Evolutionary conservation across 1,140 invertebrate genomes (phyloP).

Genomic region (Brachionus sp.): DNA sequence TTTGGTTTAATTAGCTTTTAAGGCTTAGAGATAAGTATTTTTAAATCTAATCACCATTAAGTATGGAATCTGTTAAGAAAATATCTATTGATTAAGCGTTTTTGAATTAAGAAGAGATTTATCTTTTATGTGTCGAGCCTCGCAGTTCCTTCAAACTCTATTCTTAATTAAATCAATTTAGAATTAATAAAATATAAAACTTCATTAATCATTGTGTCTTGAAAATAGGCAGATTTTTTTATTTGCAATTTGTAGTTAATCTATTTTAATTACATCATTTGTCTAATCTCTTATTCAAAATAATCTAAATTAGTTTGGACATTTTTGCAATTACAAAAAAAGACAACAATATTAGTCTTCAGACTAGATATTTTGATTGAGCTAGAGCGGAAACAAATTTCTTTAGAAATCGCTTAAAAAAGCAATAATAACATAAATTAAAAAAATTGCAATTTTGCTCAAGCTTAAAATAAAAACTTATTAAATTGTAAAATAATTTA

Average conservation of each 20-base stretch:
- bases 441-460: background rate
- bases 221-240: background rate
- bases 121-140: constrained; percentile 1
- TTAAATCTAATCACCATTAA: constrained; percentile 23
- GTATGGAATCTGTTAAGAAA: constrained; percentile 26
- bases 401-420: background rate
- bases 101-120: constrained; percentile 15
- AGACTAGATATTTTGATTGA: background rate
- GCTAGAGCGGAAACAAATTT: background rate
- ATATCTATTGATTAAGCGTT: background rate
- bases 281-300: constrained; percentile 23
- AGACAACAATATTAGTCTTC: background rate
- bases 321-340: background rate
- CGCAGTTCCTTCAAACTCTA: background rate
- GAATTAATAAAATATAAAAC: constrained; percentile 34
- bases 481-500: constrained; percentile 20
- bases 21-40: background rate
- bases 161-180: constrained; percentile 40
- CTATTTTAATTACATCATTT: constrained; percentile 42
- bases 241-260: background rate
- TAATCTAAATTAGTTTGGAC: background rate
- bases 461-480: background rate
- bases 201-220: constrained; percentile 12
- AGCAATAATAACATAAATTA: constrained; percentile 13
- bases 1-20: constrained; percentile 37